Evolutionary conservation across 1,140 invertebrate genomes (phyloP), one percentile per base, ranked within the genome.

Genomic region (Ceratitis capitata): DNA sequence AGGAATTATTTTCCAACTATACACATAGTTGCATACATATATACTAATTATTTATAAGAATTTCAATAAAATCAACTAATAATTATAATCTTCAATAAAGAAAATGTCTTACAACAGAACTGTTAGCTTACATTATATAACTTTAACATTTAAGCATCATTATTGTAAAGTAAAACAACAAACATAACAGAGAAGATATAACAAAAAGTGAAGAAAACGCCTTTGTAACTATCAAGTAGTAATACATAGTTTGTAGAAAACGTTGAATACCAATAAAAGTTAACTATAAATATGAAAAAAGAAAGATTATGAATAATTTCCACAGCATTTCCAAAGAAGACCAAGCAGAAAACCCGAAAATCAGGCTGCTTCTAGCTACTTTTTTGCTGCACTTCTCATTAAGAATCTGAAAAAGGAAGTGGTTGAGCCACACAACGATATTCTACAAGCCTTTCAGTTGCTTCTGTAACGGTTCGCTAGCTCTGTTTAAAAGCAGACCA

Each of bases 151-250:
- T 61, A 61, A 61, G 58, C 58, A 61, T 61, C 29, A 61, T 61
- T 61, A 61, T 32, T 61, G 26, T 61, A 61, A 61, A 61, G 26
- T 29, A 23, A 61, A 26, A 53, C n/a, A 56, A 32, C 10, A 61
- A 26, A n/a, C n/a, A 61, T 10, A 32, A 61, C 23, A 32, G 29
- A 32, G 14, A 32, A 53, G 2, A 14, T 2, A 32, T 61, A 61
- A 61, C 58, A 26, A 58, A 58, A 32, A n/a, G 51, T 61, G 29
- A 61, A 61, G 29, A 6, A 58, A 61, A 61, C 58, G 58, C 58
- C 58, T 61, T 61, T 61, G 58, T 61, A 61, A 61, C 58, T 61
- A 61, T 61, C 58, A 61, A 61, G 23, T 61, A 61, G 58, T 61
- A 61, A 23, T 47, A n/a, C n/a, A n/a, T 61, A 61, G 58, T 61